Base-by-base conservation (phyloP, 92 coral and sea anemone genomes). In the Siderastrea radians region DNA sequence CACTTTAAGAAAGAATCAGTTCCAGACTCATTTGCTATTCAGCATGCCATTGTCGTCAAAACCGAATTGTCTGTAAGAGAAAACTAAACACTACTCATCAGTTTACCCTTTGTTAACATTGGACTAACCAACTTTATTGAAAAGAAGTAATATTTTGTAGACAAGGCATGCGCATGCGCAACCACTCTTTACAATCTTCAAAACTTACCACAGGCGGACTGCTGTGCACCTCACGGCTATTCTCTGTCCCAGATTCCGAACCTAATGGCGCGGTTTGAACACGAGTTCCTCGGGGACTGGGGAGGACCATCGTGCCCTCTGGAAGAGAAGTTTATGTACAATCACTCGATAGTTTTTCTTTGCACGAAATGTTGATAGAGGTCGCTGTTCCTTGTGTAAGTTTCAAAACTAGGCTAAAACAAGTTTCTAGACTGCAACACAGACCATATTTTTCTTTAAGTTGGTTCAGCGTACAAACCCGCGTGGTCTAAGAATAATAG, bases 131-230 rank as follows among this genome's bases (percentile, higher is more conserved):
- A 55, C 15, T 26, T 1, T 72, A 15, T 4, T 49, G 76, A 17
- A 14, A 57, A 55, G 57, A 26, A 26, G 38, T 26, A 26, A 5
- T 53, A 53, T 53, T 53, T 6, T 53, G 14, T 8, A 57, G 12
- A 57, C 14, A 57, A 26, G 38, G 38, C 38, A 26, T 26, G 38
- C 38, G 5, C 15, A 17, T 1, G 4, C 57, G 10, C 15, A 72
- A 74, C 52, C 57, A 38, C 6, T 19, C 49, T 64, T 52, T 26
- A 26, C 38, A 26, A 26, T 26, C 38, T 26, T 26, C 38, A 26
- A 26, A 1, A 19, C 95, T 85, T 60, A 92, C 95, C 73, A 75
- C 83, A 16, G 95, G 73, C 3, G 93, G 93, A 54, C 95, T 92
- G 79, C 89, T 92, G 88, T 92, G 88, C 0, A 92, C 72, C 49